Percentiles rank a stretch among this genome's conserved stretches.
phyloP scores from a whole-genome alignment of 2,113 vertebrate species.

The Varanus salvator region DNA sequence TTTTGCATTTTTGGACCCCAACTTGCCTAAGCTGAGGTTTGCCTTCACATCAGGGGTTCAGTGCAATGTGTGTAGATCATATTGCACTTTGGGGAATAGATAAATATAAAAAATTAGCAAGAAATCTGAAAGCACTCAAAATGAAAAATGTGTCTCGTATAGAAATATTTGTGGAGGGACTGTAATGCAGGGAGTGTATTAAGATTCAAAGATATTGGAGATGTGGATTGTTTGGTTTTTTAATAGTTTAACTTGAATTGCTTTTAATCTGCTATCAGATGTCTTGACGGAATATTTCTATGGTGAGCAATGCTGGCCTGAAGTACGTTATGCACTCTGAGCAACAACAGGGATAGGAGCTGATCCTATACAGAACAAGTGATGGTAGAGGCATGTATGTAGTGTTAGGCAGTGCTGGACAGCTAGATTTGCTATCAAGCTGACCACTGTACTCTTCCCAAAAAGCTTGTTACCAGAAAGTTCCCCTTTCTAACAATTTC shows the following conservation, averaged over 20 bases:
- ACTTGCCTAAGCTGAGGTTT: slow-evolving; percentile 4
- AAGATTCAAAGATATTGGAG: slow-evolving; percentile 26
- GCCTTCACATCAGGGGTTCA: neutral
- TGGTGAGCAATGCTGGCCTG: neutral
- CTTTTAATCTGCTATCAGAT: slow-evolving; percentile 10
- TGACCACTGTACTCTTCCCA: neutral
- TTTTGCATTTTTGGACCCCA: slow-evolving; percentile 3
- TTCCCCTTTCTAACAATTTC: neutral
- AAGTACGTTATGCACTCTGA: neutral
- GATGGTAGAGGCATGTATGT: neutral
- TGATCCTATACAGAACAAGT: neutral
- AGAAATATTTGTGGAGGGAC: slow-evolving; percentile 10
- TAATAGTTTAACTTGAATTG: slow-evolving; percentile 4
- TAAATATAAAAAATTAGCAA: slow-evolving; percentile 21
- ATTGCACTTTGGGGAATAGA: slow-evolving; percentile 11
- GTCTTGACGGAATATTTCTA: neutral
- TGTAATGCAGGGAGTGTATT: neutral
- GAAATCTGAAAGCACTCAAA: slow-evolving; percentile 36
- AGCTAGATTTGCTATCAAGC: neutral
- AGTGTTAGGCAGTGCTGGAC: neutral
- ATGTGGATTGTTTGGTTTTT: neutral
- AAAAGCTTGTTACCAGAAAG: neutral
- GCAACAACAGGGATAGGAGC: neutral
- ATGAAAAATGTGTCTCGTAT: slow-evolving; percentile 14
- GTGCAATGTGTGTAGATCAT: neutral